Conservation (phyloP, 2,888 invertebrate genomes). For the Pelosia muscerda region DNA sequence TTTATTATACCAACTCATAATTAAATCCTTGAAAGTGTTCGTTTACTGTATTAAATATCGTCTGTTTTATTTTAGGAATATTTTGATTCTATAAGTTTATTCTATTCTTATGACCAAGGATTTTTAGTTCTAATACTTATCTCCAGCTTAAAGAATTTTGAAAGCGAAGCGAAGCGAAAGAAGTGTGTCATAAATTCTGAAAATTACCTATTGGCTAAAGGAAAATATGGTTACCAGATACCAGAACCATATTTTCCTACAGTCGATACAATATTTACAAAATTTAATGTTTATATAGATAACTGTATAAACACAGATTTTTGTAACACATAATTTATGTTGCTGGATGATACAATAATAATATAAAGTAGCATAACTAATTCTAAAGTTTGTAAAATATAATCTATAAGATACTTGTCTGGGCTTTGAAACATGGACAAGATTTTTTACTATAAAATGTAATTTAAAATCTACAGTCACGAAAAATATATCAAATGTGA, state of each 20-base stretch:
- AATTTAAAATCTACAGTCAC: conserved; percentile 23
- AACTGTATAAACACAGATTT: too few relatives aligned
- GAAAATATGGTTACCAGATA: too few relatives aligned
- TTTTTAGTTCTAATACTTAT: background rate
- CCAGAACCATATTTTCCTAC: too few relatives aligned
- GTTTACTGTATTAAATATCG: conserved; percentile 9
- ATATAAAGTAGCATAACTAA: too few relatives aligned
- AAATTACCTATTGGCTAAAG: too few relatives aligned
- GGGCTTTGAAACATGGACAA: background rate
- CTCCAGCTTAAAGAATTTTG: background rate
- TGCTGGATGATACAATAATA: too few relatives aligned
- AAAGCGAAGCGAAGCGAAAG: too few relatives aligned
- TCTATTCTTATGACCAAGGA: background rate
- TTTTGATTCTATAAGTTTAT: background rate
- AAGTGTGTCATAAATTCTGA: too few relatives aligned
- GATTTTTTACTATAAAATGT: conserved; percentile 33
- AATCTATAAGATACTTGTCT: too few relatives aligned
- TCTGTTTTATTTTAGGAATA: background rate
- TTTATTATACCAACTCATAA: conserved; percentile 34
- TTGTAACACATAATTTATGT: too few relatives aligned
- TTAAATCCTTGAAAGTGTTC: conserved; percentile 22
- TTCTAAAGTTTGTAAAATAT: background rate
- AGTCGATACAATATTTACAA: too few relatives aligned
- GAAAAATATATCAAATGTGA: conserved; percentile 25
- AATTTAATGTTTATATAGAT: too few relatives aligned